Evolutionary conservation across 1,140 invertebrate species (phyloP), one percentile per base, ranked within the genome.

Genomic region (Orchesella cincta): DNA sequence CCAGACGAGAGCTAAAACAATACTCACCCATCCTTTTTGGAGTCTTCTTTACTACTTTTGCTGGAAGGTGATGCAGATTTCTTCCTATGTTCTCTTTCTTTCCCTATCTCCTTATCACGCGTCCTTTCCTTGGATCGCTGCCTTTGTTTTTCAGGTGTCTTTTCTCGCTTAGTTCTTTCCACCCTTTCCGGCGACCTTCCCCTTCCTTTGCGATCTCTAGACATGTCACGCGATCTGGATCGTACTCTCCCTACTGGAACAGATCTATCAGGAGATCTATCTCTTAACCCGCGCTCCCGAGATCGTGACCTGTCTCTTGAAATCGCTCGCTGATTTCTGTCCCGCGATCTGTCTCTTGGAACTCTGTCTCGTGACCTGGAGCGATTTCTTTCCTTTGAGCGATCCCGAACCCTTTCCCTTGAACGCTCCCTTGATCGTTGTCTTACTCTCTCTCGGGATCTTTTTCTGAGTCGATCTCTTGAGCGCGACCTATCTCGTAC

Each of bases 341-440:
- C 82, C 34, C 79, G 73, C 12, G 67, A 67, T 52, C 78, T 74
- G 28, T 81, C 75, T 31, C 51, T 46, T 86, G 86, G 64, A 36
- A 82, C 81, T 20, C 82, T 74, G 78, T 85, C 84, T 54, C 86
- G 86, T 18, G 87, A 85, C 34, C 62, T 2, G 23, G 62, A 67
- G 8, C 62, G 26, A 67, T 29, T 29, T n/a, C 86, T 82, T 62
- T 87, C 85, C 64, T 87, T 83, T 72, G 86, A 84, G 31, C 87
- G 80, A 14, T 86, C 84, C 70, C 83, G 81, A 31, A 83, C 79
- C 73, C 76, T 75, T 54, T 78, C 78, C 18, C 85, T 82, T 54
- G 86, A 85, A 35, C 82, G 76, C 57, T 67, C 73, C 64, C 81
- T 76, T 64, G 67, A 77, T 57, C 76, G 57, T 35, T 81, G 76